Base-by-base conservation (phyloP, 2,888 invertebrate species). In the Trimorus sp. region DNA sequence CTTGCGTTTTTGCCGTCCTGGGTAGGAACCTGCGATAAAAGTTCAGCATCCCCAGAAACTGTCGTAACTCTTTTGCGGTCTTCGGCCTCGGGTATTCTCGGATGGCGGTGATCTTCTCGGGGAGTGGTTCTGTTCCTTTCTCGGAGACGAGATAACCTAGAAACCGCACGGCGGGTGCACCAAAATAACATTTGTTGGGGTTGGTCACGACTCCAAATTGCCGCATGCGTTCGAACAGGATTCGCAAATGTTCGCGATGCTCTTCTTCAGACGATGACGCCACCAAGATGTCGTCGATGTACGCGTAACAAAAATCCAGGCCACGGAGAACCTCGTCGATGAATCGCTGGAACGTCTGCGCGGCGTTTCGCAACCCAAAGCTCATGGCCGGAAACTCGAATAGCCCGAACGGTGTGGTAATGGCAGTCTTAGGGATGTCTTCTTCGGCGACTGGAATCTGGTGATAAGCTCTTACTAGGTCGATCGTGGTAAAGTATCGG, bases 401-500 rank as follows among this genome's bases (percentile, higher is more conserved):
- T 1, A 89, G 77, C 7, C 88, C 88, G 63, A 89, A 89, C 0
- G 89, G 89, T 8, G 88, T 89, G 0, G 70, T 87, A 3, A 89
- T 84, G 26, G 79, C 79, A 2, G 79, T 79, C 12, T 79, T 79
- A 0, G 45, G 12, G 0, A 49, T 26, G 53, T 79, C 63, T 37
- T 74, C 69, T 12, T 36, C 26, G 0, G 59, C 56, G 40, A 76
- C 80, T 7, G 87, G 88, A 38, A 89, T 87, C 15, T 86, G 86
- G 63, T 85, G 68, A 66, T 83, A 89, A 0, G 86, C 87, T 3
- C 75, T n/a, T 0, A 73, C 58, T 9, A 85, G 59, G 71, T 85
- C 82, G 3, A 85, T 48, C n/a, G 51, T 78, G 7, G 6, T 38
- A 8, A 8, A 38, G 15, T 51, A 51, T 15, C 15, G 14, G 16